phyloP scores from a whole-genome alignment of 2,888 invertebrate genomes.

The Heliconius ethilla region DNA sequence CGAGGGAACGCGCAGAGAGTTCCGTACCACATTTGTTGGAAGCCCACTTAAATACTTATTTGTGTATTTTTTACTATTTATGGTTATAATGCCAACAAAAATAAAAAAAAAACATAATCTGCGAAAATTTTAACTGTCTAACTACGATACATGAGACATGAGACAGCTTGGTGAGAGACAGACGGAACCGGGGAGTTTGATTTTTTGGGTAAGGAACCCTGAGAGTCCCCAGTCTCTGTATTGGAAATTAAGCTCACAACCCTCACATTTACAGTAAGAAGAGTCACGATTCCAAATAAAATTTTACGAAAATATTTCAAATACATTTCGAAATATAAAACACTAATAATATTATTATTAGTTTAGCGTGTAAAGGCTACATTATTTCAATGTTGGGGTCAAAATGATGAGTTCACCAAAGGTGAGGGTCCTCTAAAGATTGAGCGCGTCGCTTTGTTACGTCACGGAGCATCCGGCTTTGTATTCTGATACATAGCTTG shows the following conservation, averaged over 20 bases:
- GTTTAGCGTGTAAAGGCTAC: background rate
- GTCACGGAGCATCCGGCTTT: background rate
- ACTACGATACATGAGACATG: too few relatives aligned
- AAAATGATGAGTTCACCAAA: background rate
- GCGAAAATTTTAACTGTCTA: too few relatives aligned
- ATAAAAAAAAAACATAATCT: too few relatives aligned
- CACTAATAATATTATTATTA: background rate
- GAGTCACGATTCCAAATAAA: background rate
- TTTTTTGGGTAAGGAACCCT: too few relatives aligned
- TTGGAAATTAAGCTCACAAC: background rate
- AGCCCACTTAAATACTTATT: too few relatives aligned
- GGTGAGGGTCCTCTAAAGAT: constrained; percentile 24
- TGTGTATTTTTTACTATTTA: too few relatives aligned
- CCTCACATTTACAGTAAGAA: background rate
- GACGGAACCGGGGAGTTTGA: too few relatives aligned
- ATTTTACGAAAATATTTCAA: background rate
- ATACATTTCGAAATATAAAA: background rate
- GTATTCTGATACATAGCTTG: background rate
- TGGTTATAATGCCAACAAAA: too few relatives aligned
- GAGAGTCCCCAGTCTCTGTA: too few relatives aligned
- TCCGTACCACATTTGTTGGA: too few relatives aligned
- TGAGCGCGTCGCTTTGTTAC: constrained; percentile 4
- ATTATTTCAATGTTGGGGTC: constrained; percentile 22
- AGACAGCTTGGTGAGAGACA: too few relatives aligned
- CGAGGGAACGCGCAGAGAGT: too few relatives aligned